phyloP scores from a whole-genome alignment of 1,140 invertebrate genomes.

The Scaptomyza hsui region DNA sequence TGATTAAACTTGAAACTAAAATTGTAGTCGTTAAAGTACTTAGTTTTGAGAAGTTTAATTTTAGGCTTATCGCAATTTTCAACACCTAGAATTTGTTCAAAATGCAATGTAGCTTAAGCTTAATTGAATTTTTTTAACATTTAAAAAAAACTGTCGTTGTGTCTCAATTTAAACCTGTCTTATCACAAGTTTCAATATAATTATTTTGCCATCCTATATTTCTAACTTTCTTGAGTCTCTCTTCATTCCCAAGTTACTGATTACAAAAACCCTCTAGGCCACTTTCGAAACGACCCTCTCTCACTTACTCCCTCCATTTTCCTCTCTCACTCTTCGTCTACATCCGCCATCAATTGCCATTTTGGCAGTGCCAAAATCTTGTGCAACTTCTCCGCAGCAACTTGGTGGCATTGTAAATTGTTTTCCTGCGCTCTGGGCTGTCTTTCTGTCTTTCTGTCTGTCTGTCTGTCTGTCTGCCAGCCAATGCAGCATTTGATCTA shows the following conservation, averaged over 20 bases:
- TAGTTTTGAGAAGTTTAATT: neutral
- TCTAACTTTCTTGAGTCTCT: neutral
- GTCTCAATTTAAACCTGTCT: too few species aligned
- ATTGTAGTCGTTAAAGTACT: neutral
- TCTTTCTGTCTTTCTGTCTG: conserved; percentile 10
- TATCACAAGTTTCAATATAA: neutral
- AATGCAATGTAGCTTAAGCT: too few species aligned
- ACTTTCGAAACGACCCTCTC: conserved; percentile 39
- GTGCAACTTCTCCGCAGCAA: conserved; percentile 45
- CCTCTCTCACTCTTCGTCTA: conserved; percentile 16
- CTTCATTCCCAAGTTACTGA: neutral
- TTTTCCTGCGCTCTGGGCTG: conserved; percentile 62
- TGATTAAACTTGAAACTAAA: too few species aligned
- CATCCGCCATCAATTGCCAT: conserved; percentile 58
- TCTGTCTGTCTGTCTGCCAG: conserved; percentile 6
- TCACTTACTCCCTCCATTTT: neutral
- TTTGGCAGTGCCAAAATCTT: conserved; percentile 74
- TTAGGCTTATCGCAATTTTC: too few species aligned
- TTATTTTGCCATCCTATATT: neutral
- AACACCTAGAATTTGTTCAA: too few species aligned
- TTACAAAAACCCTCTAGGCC: neutral
- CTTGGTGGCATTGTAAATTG: conserved; percentile 77
- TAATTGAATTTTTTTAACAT: neutral
- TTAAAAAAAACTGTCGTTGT: too few species aligned
- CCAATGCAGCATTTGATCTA: conserved; percentile 22